Evolutionary conservation across 1,140 invertebrate species (phyloP), one percentile per base, ranked within the genome.

Genomic region (Bombus difficillimus): DNA sequence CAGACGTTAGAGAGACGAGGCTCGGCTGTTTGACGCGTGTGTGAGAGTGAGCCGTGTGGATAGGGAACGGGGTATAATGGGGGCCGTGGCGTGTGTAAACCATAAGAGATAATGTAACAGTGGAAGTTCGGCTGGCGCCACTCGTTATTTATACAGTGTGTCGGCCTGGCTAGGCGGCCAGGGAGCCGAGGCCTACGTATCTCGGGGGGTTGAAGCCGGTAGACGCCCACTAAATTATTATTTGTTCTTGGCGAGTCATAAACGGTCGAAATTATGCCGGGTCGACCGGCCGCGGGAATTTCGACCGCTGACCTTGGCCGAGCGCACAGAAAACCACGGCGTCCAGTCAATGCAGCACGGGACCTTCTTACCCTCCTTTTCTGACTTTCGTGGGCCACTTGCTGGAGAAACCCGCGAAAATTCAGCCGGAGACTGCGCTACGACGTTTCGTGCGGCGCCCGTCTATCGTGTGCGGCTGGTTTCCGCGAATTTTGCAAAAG

Each of bases 141-240:
- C 92, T 93, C 92, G 92, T 93, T 93, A 93, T 93, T 93, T 93
- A 93, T 93, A 92, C 88, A 91, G 86, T 77, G 86, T 86, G 83
- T 4, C 12, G 69, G 69, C 69, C 69, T 66, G 69, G 25, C 32
- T 62, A 73, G 62, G 73, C 78, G 64, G 66, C 28, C 77, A 78
- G 80, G 75, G 75, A 82, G 62, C 57, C 32, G 41, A 1, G n/a
- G 79, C 32, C 25, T 66, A 47, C 62, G 22, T 89, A 83, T 92
- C 81, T 85, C 62, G 83, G 82, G 83, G 81, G 85, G 89, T 82
- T 86, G 86, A 90, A 86, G 88, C 78, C 77, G 86, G 89, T 81
- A 90, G 90, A 93, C 93, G 93, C 93, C 93, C 93, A 93, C 93
- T 94, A 93, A 94, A 94, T 94, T 94, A 94, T 94, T 93, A 94